These are phyloP conservation scores for Drosophila truncata DNA, from an alignment of 1,140 invertebrate genomes.

Conservation along the genomic window DNA sequence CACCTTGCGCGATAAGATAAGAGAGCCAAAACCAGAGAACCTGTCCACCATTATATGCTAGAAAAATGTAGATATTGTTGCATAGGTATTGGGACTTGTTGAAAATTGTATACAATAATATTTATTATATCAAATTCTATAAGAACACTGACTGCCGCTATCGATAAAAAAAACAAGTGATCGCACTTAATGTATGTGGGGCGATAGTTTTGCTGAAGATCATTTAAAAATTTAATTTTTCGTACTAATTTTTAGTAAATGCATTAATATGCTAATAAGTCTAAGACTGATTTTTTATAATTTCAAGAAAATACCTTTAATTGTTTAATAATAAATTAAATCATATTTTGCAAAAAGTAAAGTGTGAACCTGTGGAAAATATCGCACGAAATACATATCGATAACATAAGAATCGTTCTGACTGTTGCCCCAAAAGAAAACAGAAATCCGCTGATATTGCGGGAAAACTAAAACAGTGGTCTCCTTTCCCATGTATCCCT, in stretches of 20 bases:
- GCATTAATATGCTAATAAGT: too few relatives aligned
- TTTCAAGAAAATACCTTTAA: too few relatives aligned
- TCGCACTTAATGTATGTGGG: background rate
- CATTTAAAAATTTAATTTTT: background rate
- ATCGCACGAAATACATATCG: background rate
- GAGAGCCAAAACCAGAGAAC: background rate
- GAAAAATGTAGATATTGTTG: background rate
- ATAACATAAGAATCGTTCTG: background rate
- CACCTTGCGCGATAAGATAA: constrained; percentile 55
- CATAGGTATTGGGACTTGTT: constrained; percentile 1
- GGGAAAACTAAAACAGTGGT: constrained; percentile 7
- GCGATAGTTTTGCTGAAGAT: background rate
- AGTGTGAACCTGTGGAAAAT: background rate
- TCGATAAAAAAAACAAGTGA: background rate
- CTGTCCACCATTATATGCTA: constrained; percentile 24
- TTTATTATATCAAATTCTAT: background rate
- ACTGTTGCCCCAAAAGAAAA: background rate
- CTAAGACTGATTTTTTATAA: too few relatives aligned
- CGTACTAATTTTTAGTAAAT: too few relatives aligned
- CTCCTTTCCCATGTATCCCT: background rate
- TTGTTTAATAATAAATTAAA: background rate
- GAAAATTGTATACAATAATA: background rate
- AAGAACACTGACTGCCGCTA: background rate
- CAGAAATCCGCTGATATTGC: constrained; percentile 16
- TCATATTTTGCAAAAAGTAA: background rate